Evolutionary conservation across 2,888 invertebrate genomes (phyloP).

Genomic region (Drosophila testacea): DNA sequence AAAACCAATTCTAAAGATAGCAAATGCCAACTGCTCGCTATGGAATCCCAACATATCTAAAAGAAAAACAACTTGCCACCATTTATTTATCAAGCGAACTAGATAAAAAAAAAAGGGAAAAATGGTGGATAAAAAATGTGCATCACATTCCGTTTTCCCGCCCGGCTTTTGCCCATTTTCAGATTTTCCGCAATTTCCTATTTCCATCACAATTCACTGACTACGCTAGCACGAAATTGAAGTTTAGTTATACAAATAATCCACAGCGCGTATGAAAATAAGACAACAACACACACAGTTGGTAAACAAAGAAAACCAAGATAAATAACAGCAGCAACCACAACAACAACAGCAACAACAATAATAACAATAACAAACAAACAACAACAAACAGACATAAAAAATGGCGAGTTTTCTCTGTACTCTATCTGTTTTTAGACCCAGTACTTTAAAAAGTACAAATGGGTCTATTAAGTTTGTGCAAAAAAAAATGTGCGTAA

Average conservation of each 20-base stretch:
- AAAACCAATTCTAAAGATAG: neutral
- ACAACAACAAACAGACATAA: slow-evolving; percentile 21
- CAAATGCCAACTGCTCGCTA: neutral
- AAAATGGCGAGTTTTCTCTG: slow-evolving; percentile 25
- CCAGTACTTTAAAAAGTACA: too few relatives aligned
- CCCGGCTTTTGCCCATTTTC: neutral
- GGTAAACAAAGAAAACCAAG: slow-evolving; percentile 31
- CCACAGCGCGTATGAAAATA: slow-evolving; percentile 23
- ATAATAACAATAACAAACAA: slow-evolving; percentile 2
- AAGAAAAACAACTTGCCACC: slow-evolving; percentile 6
- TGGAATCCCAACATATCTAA: neutral
- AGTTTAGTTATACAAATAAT: slow-evolving; percentile 62
- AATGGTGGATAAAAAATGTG: slow-evolving; percentile 5
- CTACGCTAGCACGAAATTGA: slow-evolving; percentile 47
- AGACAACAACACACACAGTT: slow-evolving; percentile 11
- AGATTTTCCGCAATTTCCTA: slow-evolving; percentile 12
- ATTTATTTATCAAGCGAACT: slow-evolving; percentile 5
- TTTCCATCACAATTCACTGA: slow-evolving; percentile 23
- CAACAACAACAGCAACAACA: slow-evolving; percentile 18
- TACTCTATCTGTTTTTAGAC: neutral
- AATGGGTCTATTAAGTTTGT: too few relatives aligned
- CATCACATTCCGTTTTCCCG: slow-evolving; percentile 2
- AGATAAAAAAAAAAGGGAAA: neutral
- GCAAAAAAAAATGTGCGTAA: too few relatives aligned
- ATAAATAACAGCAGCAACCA: slow-evolving; percentile 23